Evolutionary conservation across 92 coral and sea anemone species (phyloP).

Genomic region (Zoanthus gigantus): DNA sequence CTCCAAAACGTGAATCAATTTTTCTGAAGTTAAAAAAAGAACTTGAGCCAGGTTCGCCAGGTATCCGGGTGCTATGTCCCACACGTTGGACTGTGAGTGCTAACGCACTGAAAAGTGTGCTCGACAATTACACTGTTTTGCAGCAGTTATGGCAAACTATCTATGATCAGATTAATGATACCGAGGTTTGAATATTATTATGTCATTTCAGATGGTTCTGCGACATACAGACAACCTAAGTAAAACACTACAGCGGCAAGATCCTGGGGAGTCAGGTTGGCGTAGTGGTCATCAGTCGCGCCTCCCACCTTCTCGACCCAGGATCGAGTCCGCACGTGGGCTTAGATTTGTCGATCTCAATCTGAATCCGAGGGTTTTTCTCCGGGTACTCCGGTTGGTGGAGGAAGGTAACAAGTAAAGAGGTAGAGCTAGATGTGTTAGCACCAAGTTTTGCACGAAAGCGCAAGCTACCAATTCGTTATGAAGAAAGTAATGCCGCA

Average conservation of each 20-base stretch:
- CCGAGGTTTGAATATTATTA: conserved; percentile 23
- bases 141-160: conserved; percentile 8
- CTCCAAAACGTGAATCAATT: conserved; percentile 14
- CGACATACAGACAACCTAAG: conserved; percentile 22
- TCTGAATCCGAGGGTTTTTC: no score
- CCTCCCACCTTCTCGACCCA: no score
- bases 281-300: no score
- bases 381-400: neutral
- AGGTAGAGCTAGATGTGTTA: neutral
- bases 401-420: conserved; percentile 5
- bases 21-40: conserved; percentile 17
- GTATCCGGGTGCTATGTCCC: conserved; percentile 15
- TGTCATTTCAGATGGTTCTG: conserved; percentile 14
- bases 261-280: neutral
- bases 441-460: conserved; percentile 32
- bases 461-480: conserved; percentile 27
- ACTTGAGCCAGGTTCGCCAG: conserved; percentile 23
- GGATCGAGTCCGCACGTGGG: neutral
- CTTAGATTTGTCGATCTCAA: neutral
- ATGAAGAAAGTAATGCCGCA: conserved; percentile 16
- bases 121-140: conserved; percentile 5
- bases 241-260: conserved; percentile 37
- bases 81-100: conserved; percentile 16
- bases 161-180: conserved; percentile 1
- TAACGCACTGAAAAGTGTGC: conserved; percentile 16